Evolutionary conservation across 1,140 invertebrate species (phyloP).

Genomic region (Ditylenchus dipsaci): DNA sequence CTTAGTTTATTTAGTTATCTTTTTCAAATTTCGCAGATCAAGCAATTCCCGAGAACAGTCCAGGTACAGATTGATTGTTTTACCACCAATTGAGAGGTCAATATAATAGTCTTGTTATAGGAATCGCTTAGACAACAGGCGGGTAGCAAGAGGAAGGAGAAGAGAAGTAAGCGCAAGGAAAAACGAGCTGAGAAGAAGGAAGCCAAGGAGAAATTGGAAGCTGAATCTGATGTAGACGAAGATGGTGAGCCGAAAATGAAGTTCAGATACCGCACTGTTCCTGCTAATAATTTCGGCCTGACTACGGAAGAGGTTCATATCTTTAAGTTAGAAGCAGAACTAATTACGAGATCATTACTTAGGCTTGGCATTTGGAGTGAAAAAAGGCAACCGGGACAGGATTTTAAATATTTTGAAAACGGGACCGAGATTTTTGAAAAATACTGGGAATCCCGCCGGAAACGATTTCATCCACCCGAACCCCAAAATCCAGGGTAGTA

Average conservation of each 20-base stretch:
- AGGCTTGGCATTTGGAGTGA: too few relatives aligned
- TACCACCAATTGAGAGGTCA: too few relatives aligned
- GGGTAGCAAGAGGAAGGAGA: conserved; percentile 65
- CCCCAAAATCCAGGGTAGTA: too few relatives aligned
- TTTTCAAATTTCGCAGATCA: conserved; percentile 65
- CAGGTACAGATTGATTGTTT: conserved; percentile 56
- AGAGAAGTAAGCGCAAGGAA: not conserved
- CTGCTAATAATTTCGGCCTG: conserved; percentile 85
- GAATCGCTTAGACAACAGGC: conserved; percentile 71
- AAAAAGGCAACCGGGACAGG: too few relatives aligned
- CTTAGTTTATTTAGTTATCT: conserved; percentile 26
- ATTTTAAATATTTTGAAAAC: too few relatives aligned
- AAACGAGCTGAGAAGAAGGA: conserved; percentile 12
- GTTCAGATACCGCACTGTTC: conserved; percentile 84
- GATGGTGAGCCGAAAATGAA: conserved; percentile 2
- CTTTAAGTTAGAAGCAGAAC: not conserved
- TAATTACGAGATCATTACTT: not conserved
- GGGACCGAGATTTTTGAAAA: too few relatives aligned
- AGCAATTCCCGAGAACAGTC: conserved; percentile 81
- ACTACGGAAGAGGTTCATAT: conserved; percentile 72
- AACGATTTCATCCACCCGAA: too few relatives aligned
- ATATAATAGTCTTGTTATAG: too few relatives aligned
- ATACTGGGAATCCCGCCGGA: too few relatives aligned
- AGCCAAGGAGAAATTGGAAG: not conserved
- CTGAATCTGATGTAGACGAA: conserved; percentile 17